A percentile compares a stretch with the other conserved stretches of the same genome.
Evolutionary conservation across 2,797 vertebrate species (phyloP).

Genomic region (Acanthiza pusilla): DNA sequence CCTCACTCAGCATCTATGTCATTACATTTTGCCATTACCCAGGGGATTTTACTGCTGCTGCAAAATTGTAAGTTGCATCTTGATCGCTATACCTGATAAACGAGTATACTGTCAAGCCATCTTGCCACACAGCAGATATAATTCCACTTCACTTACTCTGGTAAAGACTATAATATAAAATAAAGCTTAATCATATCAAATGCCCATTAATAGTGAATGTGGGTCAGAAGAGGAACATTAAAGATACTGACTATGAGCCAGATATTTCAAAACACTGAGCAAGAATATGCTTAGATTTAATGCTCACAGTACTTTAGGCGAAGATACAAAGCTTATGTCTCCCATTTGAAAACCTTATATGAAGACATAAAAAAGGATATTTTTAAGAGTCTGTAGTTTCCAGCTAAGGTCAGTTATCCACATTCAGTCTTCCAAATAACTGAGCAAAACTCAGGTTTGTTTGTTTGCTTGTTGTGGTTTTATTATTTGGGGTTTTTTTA

Average conservation of each 20-base stretch:
- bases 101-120: neutral
- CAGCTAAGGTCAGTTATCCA: neutral
- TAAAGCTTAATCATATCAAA: neutral
- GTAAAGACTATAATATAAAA: neutral
- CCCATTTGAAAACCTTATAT: neutral
- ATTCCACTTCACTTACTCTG: neutral
- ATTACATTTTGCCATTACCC: constrained; percentile 17
- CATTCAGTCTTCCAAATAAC: neutral
- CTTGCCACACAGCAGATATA: neutral
- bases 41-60: neutral
- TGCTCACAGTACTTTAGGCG: neutral
- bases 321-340: neutral
- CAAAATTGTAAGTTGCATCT: neutral
- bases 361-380: neutral
- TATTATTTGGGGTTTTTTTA: neutral
- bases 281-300: neutral
- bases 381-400: neutral
- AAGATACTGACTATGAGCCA: neutral
- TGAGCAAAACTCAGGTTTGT: neutral
- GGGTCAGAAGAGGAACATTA: neutral
- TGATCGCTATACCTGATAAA: neutral
- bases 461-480: neutral
- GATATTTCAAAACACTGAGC: neutral
- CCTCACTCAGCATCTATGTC: neutral
- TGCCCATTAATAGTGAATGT: neutral